Conservation (phyloP, 2,113 vertebrate genomes). For the Cryptomyrus ogoouensis region DNA sequence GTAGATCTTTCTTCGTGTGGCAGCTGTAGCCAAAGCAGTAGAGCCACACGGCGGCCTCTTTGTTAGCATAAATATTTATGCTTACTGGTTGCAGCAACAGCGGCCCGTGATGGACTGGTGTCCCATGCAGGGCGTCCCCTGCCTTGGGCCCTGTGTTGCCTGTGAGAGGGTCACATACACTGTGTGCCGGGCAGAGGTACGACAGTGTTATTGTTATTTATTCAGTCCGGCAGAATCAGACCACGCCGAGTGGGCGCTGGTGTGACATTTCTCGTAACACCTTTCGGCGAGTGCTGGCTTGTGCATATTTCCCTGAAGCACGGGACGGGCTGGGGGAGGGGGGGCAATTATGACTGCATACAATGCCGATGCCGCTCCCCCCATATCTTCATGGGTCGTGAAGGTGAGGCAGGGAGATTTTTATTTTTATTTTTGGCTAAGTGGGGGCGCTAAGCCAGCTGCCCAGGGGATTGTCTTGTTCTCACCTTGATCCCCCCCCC, state of each 20-base stretch:
- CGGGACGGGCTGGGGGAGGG: not conserved
- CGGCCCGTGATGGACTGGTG: not conserved
- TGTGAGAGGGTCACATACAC: not conserved
- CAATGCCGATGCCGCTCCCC: not conserved
- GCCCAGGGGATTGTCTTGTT: not conserved
- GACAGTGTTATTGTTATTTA: not conserved
- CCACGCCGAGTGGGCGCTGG: not conserved
- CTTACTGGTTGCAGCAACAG: not conserved
- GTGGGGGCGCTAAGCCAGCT: not conserved
- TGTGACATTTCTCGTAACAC: not conserved
- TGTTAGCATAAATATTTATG: not conserved
- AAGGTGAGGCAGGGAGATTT: not conserved
- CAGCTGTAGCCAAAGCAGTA: not conserved
- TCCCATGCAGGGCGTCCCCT: not conserved
- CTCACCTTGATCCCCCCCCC: not conserved
- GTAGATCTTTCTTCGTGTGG: not conserved
- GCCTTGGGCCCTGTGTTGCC: not conserved
- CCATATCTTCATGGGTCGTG: not conserved
- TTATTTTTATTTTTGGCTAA: not conserved
- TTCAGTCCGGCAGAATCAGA: not conserved
- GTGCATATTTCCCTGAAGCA: not conserved
- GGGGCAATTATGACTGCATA: not conserved
- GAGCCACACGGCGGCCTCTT: not conserved
- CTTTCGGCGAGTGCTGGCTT: not conserved
- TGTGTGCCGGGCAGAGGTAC: not conserved